A percentile compares a stretch with the other conserved stretches of the same genome.
These are phyloP conservation scores for Pundamilia nyererei DNA, from an alignment of 2,113 vertebrate species.

Conservation along the genomic window DNA sequence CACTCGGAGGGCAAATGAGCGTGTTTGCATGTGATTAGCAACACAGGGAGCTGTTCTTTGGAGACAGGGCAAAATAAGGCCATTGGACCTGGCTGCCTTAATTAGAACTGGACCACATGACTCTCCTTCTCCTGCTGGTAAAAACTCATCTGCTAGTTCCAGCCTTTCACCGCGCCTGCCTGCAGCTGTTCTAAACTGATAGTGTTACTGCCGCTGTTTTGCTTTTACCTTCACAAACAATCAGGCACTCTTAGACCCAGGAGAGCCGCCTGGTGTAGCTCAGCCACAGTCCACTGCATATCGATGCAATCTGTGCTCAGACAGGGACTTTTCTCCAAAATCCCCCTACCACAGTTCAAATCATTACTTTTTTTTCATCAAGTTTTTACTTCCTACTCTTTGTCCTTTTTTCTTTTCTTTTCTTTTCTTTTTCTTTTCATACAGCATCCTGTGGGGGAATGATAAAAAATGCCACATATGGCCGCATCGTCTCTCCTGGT, in stretches of 20 bases:
- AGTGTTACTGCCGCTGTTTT: constrained; percentile 40
- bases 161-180: constrained; percentile 7
- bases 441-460: constrained; percentile 86
- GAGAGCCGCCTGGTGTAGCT: constrained; percentile 18
- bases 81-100: constrained; percentile 48
- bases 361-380: constrained; percentile 44
- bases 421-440: neutral
- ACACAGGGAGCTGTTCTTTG: constrained; percentile 33
- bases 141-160: constrained; percentile 42
- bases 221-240: constrained; percentile 35
- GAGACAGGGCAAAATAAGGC: constrained; percentile 40
- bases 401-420: constrained; percentile 17
- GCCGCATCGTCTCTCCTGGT: constrained; percentile 87
- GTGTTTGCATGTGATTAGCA: constrained; percentile 56
- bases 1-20: constrained; percentile 39
- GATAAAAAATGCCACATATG: constrained; percentile 86
- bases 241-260: constrained; percentile 31
- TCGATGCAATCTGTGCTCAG: constrained; percentile 40
- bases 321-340: constrained; percentile 25
- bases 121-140: constrained; percentile 38
- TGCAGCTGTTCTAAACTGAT: constrained; percentile 63
- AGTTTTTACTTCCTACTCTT: constrained; percentile 6
- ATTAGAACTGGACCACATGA: constrained; percentile 52
- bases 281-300: constrained; percentile 38
- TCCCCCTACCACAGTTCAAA: neutral